A percentile compares a stretch with the other conserved stretches of the same genome.
Conservation (phyloP, 2,113 vertebrate species). For the Cranoglanis bouderius region DNA sequence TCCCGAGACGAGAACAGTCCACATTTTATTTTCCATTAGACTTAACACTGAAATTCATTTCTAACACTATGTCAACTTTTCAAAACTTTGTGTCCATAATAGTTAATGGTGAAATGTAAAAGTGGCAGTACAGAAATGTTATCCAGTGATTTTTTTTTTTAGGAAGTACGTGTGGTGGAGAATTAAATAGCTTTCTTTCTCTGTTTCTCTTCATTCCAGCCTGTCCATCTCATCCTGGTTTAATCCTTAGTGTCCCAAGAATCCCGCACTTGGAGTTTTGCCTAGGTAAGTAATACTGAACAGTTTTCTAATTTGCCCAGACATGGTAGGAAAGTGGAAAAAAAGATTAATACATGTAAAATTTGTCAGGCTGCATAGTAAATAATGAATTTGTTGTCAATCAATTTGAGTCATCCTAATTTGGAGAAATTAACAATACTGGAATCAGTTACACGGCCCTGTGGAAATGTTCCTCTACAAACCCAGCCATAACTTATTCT, state of each 20-base stretch:
- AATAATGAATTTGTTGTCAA: not conserved
- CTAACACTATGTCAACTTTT: not conserved
- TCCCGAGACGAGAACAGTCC: not conserved
- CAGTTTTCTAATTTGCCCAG: slow-evolving; percentile 10
- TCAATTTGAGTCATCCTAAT: not conserved
- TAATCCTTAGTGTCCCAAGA: slow-evolving; percentile 54
- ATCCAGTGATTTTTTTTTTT: not conserved
- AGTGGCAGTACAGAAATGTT: not conserved
- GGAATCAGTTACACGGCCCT: not conserved
- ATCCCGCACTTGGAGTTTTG: slow-evolving; percentile 67
- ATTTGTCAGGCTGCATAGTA: not conserved
- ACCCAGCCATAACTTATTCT: slow-evolving; percentile 14
- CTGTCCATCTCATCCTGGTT: slow-evolving; percentile 55
- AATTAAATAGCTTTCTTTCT: not conserved
- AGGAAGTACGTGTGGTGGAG: not conserved
- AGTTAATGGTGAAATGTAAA: slow-evolving; percentile 4
- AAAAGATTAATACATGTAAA: not conserved
- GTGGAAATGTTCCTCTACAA: slow-evolving; percentile 26
- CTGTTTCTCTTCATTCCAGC: not conserved
- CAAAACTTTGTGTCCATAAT: slow-evolving; percentile 9
- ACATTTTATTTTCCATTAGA: not conserved
- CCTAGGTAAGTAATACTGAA: slow-evolving; percentile 64
- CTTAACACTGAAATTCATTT: slow-evolving; percentile 8
- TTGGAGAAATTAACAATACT: not conserved
- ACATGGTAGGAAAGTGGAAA: not conserved